A percentile compares a stretch with the other conserved stretches of the same genome.
Conservation (phyloP, 2,113 vertebrate genomes). For the Zingel zingel region DNA sequence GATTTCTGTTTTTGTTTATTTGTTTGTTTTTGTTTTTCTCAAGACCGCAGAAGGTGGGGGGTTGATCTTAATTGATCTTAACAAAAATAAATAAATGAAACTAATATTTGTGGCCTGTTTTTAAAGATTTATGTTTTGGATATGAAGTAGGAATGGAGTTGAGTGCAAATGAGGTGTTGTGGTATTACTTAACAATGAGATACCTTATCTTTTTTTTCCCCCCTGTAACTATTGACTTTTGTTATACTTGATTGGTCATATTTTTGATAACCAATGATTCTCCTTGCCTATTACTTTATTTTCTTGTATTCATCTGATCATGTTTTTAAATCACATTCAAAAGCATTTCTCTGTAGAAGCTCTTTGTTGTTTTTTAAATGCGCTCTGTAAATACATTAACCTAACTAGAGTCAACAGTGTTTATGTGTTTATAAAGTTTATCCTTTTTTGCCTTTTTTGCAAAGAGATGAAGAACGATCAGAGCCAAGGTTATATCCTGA, state of each 20-base stretch:
- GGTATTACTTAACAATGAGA: not conserved
- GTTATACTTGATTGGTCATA: not conserved
- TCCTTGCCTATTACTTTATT: not conserved
- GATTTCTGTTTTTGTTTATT: too few species aligned
- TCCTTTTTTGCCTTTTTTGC: not conserved
- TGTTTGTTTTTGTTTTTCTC: too few species aligned
- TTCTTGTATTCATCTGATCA: not conserved
- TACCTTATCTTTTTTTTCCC: not conserved
- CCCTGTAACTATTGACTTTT: not conserved
- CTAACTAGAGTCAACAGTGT: conserved; percentile 20
- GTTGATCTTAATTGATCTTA: too few species aligned
- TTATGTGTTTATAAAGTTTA: conserved; percentile 19
- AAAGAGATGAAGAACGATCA: conserved; percentile 4
- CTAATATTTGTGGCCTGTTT: not conserved
- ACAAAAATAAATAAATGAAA: not conserved
- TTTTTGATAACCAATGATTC: not conserved
- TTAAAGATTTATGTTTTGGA: not conserved
- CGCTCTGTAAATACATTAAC: not conserved
- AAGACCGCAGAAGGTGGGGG: too few species aligned
- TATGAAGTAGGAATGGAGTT: not conserved
- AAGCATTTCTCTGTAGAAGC: not conserved
- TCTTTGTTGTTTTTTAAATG: not conserved
- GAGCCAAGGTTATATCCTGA: conserved; percentile 16
- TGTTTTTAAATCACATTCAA: not conserved
- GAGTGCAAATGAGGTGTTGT: not conserved